A percentile compares a stretch with the other conserved stretches of the same genome.
phyloP scores from a whole-genome alignment of 2,113 vertebrate genomes.

The Poicephalus meyeri region DNA sequence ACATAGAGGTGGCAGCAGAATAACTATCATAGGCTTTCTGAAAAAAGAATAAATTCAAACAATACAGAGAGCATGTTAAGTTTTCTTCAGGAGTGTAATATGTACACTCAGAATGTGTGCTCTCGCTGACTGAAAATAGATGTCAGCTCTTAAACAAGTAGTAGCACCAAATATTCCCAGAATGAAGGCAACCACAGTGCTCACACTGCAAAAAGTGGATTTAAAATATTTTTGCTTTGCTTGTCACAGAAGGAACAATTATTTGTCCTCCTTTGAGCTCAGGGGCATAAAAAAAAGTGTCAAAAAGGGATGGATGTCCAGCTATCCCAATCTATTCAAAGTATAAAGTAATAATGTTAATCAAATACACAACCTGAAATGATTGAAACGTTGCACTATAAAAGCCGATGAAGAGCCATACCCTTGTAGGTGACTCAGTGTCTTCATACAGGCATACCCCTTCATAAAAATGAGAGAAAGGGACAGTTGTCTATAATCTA shows the following conservation, averaged over 20 bases:
- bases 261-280: neutral
- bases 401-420: neutral
- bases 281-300: neutral
- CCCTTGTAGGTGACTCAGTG: neutral
- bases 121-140: neutral
- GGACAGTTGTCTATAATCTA: neutral
- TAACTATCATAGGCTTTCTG: neutral
- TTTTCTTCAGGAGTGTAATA: neutral
- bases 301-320: neutral
- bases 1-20: neutral
- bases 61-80: neutral
- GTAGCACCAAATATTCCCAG: neutral
- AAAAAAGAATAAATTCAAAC: neutral
- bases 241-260: neutral
- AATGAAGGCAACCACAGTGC: neutral
- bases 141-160: neutral
- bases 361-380: neutral
- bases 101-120: neutral
- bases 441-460: accelerated
- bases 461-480: neutral
- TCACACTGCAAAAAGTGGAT: neutral
- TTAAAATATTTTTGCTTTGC: neutral
- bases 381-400: neutral
- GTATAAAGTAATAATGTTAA: neutral
- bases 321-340: neutral